Base-by-base conservation (phyloP, 1,140 invertebrate genomes). In the Apis dorsata region DNA sequence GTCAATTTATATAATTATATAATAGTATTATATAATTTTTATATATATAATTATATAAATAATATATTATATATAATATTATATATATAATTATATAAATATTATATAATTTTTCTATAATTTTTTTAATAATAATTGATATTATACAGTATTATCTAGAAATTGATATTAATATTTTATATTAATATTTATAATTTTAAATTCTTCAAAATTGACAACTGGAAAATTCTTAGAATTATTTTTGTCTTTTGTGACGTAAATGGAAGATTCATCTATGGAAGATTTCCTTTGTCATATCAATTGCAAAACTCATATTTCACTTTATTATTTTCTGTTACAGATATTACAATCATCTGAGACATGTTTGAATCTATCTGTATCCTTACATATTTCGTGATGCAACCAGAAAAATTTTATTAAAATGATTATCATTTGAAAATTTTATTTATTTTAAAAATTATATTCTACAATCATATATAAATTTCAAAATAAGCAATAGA, bases 181-280 rank as follows among this genome's bases (percentile, higher is more conserved):
- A 66, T 66, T 91, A 65, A 24, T 91, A 49, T 79, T 91, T 21
- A 28, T 81, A 0, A 86, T 91, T 51, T 88, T 89, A 0, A 90
- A 90, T 69, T 69, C 72, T 34, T 72, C 85, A 24, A 88, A 89
- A 77, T 81, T 91, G 15, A 90, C 89, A 28, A 90, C 90, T 51
- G 90, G 90, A 59, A 91, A 86, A 79, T 72, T 91, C 28, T 63
- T 85, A 13, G 79, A 86, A 21, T 65, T 91, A 51, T 91, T 90
- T 0, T 57, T 91, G 12, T 83, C 79, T 92, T 92, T 82, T 87
- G 86, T 57, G 79, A 78, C 66, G 91, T 92, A 73, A 84, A 85
- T 90, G 83, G 0, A 13, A 76, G 10, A 19, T 21, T 19, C 24
- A 44, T 44, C 2, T 44, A 44, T 44, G 34, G 34, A 34, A 34